Evolutionary conservation across 2,797 vertebrate species (phyloP).

Genomic region (Prionace glauca): DNA sequence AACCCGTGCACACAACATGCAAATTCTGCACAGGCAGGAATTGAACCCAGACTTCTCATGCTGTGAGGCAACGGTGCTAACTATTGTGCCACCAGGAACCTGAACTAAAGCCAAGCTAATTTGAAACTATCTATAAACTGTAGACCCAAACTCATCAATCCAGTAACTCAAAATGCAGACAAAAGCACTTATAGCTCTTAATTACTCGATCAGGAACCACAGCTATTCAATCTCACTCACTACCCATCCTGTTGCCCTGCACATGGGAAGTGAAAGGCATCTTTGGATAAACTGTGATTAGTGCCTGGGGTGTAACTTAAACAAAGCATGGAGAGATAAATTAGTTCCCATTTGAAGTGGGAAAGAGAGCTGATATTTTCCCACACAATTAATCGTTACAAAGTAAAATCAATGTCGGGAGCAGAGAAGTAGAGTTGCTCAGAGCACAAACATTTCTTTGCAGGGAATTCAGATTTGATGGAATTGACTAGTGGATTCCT

Average conservation of each 20-base stretch:
- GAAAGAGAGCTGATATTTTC: neutral
- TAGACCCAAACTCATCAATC: neutral
- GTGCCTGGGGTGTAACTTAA: neutral
- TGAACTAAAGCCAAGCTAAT: neutral
- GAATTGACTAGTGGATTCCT: neutral
- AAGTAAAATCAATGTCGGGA: neutral
- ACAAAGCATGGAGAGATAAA: neutral
- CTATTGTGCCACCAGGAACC: neutral
- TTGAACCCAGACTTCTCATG: too few relatives aligned
- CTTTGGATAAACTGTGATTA: neutral
- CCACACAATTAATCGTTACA: neutral
- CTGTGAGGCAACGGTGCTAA: too few relatives aligned
- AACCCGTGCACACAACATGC: too few relatives aligned
- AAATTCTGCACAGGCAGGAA: too few relatives aligned
- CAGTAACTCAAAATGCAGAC: neutral
- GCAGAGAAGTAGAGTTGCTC: neutral
- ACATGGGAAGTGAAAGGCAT: neutral
- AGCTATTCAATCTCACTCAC: neutral
- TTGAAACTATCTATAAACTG: neutral
- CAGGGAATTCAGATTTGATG: neutral
- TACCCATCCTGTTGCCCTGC: neutral
- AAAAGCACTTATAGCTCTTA: neutral
- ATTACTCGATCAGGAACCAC: neutral
- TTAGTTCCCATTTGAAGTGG: neutral
- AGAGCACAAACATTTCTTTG: neutral